Percentiles rank a stretch among this genome's conserved stretches.
Evolutionary conservation across 2,113 vertebrate species (phyloP).

Genomic region (Buteo buteo): DNA sequence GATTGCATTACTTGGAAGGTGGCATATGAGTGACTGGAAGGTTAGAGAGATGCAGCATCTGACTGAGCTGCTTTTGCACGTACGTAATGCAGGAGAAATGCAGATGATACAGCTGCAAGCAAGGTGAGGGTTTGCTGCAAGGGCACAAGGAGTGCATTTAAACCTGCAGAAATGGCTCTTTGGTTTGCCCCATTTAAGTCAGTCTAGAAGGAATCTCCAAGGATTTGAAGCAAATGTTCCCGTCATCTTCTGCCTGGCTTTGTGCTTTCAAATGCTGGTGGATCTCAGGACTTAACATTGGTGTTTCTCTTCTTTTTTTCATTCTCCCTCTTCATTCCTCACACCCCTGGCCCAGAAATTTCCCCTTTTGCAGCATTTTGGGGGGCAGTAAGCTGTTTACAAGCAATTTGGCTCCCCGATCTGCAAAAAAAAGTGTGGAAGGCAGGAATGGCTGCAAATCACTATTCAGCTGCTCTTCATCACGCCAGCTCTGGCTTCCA

Average conservation of each 20-base stretch:
- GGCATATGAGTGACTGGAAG: not conserved
- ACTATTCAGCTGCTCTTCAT: conserved; percentile 47
- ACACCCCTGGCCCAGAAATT: not conserved
- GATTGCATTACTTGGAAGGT: conserved; percentile 40
- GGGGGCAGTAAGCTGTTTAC: not conserved
- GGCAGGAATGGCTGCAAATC: conserved; percentile 30
- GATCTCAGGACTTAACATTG: not conserved
- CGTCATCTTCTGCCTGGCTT: fast-evolving
- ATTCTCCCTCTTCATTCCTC: not conserved
- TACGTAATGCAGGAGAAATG: not conserved
- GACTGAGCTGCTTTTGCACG: not conserved
- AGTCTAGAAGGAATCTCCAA: not conserved
- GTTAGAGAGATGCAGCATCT: not conserved
- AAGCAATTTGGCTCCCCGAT: not conserved
- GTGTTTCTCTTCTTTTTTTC: not conserved
- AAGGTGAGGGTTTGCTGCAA: not conserved
- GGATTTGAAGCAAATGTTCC: not conserved
- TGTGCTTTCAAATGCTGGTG: not conserved
- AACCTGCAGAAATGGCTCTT: not conserved
- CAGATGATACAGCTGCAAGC: not conserved
- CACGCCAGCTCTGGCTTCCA: conserved; percentile 50
- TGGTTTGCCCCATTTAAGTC: not conserved
- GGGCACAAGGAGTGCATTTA: not conserved
- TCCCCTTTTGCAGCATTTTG: not conserved
- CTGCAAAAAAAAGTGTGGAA: not conserved